These are phyloP conservation scores for Phyto melanocephala DNA, from an alignment of 2,888 invertebrate genomes.

Conservation along the genomic window DNA sequence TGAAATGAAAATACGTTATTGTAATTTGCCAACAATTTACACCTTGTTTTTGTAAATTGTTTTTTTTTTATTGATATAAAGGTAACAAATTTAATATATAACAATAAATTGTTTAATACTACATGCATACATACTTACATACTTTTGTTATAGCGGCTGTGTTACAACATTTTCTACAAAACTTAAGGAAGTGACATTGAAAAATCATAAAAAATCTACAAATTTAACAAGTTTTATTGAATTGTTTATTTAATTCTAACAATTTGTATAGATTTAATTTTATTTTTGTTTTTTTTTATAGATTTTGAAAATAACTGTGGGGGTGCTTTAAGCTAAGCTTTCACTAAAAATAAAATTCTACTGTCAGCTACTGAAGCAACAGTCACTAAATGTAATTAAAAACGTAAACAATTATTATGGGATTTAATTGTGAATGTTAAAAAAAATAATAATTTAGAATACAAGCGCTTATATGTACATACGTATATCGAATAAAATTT, in stretches of 20 bases:
- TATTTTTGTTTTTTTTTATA: neutral
- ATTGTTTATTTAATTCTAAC: too few relatives aligned
- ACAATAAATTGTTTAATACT: too few relatives aligned
- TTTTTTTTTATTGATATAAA: constrained; percentile 10
- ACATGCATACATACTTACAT: too few relatives aligned
- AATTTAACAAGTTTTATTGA: neutral
- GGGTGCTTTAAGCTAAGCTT: constrained; percentile 42
- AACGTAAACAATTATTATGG: neutral
- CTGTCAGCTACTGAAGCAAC: neutral
- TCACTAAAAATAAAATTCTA: neutral
- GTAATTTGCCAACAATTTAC: constrained; percentile 54
- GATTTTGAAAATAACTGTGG: constrained; percentile 55
- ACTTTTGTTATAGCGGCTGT: too few relatives aligned
- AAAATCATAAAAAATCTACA: constrained; percentile 11
- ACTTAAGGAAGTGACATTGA: constrained; percentile 58
- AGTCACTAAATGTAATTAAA: neutral
- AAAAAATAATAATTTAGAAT: too few relatives aligned
- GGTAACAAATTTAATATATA: constrained; percentile 17
- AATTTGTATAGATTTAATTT: constrained; percentile 38
- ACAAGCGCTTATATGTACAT: too few relatives aligned
- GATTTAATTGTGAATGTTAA: neutral
- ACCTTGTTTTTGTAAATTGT: constrained; percentile 35
- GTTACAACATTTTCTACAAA: neutral
- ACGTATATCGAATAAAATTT: too few relatives aligned
- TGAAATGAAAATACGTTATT: neutral